Evolutionary conservation across 2,888 invertebrate genomes (phyloP), one percentile per base, ranked within the genome.

Genomic region (Eulithis prunata): DNA sequence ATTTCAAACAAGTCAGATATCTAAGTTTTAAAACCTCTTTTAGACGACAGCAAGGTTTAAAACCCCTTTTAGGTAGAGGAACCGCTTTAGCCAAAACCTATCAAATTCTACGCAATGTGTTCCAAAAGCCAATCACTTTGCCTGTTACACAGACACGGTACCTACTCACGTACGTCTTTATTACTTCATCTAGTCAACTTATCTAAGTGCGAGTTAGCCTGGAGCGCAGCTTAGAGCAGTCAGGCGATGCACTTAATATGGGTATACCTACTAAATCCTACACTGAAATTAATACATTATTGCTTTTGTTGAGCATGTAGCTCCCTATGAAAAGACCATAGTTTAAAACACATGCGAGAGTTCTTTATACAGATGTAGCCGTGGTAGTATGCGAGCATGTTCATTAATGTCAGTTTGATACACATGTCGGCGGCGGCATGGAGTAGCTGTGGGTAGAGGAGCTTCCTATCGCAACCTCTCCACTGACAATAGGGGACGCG

Each of bases 121-220:
- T 41, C 41, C 8, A 10, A 8, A 8, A 8, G 2, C 41, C 41
- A 41, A 41, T 41, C 41, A 8, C 8, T 41, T 41, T 41, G 10
- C 2, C 8, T 41, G 41, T 41, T 5, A 41, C 41, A 41, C 41
- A 41, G 41, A 41, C 41, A 41, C 1, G 41, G n/a, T n/a, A 46
- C n/a, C n/a, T n/a, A n/a, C 21, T 21, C 21, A 21, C n/a, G 12
- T n/a, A 47, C 8, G 4, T 41, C 41, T 41, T 41, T 10, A 41
- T 41, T 41, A 8, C 8, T 41, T 11, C 28, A 46, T 46, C 13
- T 32, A 57, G 28, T 28, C 45, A 36, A 46, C 32, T 32, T 36
- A 45, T 32, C 56, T 41, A 10, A 57, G 46, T 47, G 32, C 46
- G 32, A 57, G 47, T 13, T 36, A 57, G 57, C 32, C 57, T 57